Evolutionary conservation across 2,797 vertebrate genomes (phyloP).

Genomic region (Lithobates pipiens): DNA sequence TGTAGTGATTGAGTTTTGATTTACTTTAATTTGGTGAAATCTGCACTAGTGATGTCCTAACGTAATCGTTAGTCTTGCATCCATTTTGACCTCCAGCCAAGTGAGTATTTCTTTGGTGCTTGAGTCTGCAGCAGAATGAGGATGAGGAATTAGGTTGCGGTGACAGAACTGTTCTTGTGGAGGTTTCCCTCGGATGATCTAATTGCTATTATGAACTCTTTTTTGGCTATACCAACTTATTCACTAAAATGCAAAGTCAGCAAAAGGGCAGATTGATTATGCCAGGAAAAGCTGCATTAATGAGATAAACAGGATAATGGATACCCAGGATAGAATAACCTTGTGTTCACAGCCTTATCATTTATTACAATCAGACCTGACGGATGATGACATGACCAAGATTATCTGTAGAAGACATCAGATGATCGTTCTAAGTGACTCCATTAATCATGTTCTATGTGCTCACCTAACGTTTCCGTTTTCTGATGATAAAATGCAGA

Average conservation of each 20-base stretch:
- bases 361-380: slow-evolving; percentile 55
- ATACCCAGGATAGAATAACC: slow-evolving; percentile 38
- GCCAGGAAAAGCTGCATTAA: slow-evolving; percentile 39
- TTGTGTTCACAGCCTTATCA: slow-evolving; percentile 35
- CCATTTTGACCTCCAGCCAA: no score
- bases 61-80: no score
- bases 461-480: background rate
- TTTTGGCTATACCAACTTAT: background rate
- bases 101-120: no score
- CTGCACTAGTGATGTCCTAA: no score
- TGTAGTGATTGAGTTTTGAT: no score
- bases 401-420: slow-evolving; percentile 55
- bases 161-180: no score
- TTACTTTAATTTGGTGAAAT: no score
- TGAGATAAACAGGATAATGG: slow-evolving; percentile 48
- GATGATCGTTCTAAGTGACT: slow-evolving; percentile 32
- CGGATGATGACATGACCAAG: slow-evolving; percentile 51
- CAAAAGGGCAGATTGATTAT: slow-evolving; percentile 44
- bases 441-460: slow-evolving; percentile 52
- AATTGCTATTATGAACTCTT: background rate
- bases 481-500: slow-evolving; percentile 18
- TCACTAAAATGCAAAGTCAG: slow-evolving; percentile 5
- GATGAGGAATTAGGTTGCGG: no score
- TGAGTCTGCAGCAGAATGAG: no score
- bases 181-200: background rate